Evolutionary conservation across 2,113 vertebrate species (phyloP), one percentile per base, ranked within the genome.

Genomic region (Enhydra lutris): DNA sequence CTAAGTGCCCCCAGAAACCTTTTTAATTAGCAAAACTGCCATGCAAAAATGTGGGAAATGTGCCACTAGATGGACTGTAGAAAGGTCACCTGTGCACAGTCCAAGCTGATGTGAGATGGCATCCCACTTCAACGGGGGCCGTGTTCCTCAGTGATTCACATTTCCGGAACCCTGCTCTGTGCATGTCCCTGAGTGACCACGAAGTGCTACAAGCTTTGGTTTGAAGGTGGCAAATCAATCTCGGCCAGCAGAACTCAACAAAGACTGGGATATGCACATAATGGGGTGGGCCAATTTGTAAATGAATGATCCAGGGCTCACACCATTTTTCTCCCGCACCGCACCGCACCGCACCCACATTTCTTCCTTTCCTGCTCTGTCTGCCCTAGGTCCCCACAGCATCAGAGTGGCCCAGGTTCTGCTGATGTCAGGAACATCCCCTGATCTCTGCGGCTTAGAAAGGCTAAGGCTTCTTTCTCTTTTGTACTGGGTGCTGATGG

Each of bases 401-500:
- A 0, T 74, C 20, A 14, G 20, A 26, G 42, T 36, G 61, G 42
- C 63, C 34, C 42, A n/a, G 18, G 63, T 69, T 55, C 74, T 52
- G 34, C 74, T 21, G 14, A 2, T 0, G 14, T 85, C 23, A n/a
- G 36, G 55, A 55, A 42, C 57, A 31, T 23, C 23, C 76, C 65
- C 76, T 3, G 17, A 34, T 69, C 26, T 47, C 76, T 45, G 7
- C 13, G 21, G 59, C 26, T 29, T 20, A n/a, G 20, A 57, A 24
- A 26, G 52, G 4, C 47, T 1, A 42, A 69, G 71, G 21, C 52
- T n/a, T 61, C 39, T 20, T 89, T 76, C 26, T 71, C 15, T 12
- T 42, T 11, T 20, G 18, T 4, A 10, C 24, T 9, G 8, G 0
- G 2, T 17, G 55, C 39, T 29, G 12, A 0, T 6, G 21, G 36